phyloP scores from a whole-genome alignment of 2,113 vertebrate species.

The Cacatua alba region DNA sequence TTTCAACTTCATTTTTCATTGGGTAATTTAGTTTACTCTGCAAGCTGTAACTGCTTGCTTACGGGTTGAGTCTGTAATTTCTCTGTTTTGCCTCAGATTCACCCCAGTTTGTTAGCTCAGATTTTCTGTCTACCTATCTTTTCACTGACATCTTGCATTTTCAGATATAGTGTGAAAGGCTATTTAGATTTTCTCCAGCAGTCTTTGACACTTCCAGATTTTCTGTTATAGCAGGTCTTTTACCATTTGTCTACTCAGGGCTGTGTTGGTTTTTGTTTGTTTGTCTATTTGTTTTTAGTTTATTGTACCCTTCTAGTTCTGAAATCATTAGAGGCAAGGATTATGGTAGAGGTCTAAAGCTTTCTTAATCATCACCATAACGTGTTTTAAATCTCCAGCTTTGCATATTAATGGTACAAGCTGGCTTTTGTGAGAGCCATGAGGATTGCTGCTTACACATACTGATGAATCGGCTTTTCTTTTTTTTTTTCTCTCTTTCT shows the following conservation, averaged over 20 bases:
- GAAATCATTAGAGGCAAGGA: background rate
- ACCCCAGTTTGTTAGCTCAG: background rate
- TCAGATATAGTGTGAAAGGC: background rate
- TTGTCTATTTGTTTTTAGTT: background rate
- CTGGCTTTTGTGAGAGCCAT: background rate
- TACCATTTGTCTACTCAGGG: background rate
- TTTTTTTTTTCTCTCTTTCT: no score
- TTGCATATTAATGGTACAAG: background rate
- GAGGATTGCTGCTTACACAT: background rate
- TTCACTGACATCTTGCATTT: background rate
- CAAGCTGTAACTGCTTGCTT: background rate
- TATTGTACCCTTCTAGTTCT: background rate
- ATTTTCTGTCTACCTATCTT: background rate
- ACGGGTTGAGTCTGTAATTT: background rate
- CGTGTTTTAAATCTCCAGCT: background rate
- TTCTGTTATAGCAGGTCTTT: background rate
- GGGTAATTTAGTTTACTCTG: background rate
- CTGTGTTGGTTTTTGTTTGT: background rate
- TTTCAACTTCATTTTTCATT: background rate
- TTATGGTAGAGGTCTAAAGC: background rate
- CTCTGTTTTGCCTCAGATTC: background rate
- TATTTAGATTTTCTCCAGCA: background rate
- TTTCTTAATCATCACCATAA: background rate
- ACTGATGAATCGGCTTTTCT: fast-evolving
- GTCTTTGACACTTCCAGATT: background rate